Evolutionary conservation across 1,140 invertebrate genomes (phyloP).

Genomic region (Pseudomyrmex cubaensis): DNA sequence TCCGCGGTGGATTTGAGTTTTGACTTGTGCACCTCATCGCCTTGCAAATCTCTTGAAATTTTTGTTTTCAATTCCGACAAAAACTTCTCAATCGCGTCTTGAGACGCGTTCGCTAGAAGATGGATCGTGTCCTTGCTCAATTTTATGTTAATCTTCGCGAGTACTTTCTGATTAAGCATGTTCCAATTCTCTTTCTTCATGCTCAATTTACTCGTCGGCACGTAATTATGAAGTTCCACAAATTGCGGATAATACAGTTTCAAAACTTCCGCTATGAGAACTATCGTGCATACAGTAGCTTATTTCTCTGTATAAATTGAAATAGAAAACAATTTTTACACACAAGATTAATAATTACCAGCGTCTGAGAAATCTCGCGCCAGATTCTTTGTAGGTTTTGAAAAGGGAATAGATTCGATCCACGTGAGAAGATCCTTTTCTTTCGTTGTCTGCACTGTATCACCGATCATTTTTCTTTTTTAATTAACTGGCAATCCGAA

Average conservation of each 20-base stretch:
- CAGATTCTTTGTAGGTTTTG: slow-evolving; percentile 87
- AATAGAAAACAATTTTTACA: neutral
- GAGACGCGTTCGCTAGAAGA: slow-evolving; percentile 86
- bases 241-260: slow-evolving; percentile 88
- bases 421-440: slow-evolving; percentile 84
- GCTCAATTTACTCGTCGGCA: slow-evolving; percentile 86
- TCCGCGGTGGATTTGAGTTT: slow-evolving; percentile 1
- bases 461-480: slow-evolving; percentile 46
- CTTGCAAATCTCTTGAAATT: slow-evolving; percentile 28
- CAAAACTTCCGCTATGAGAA: slow-evolving; percentile 89
- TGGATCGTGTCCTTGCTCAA: slow-evolving; percentile 86
- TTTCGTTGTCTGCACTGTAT: slow-evolving; percentile 5
- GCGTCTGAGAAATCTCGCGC: slow-evolving; percentile 89
- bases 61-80: slow-evolving; percentile 83
- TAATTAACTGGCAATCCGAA: neutral
- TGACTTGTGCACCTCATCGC: neutral
- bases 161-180: slow-evolving; percentile 88
- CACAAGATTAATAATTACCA: slow-evolving; percentile 79
- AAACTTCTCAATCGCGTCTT: slow-evolving; percentile 87
- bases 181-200: slow-evolving; percentile 90
- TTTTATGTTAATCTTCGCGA: slow-evolving; percentile 87
- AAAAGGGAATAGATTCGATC: slow-evolving; percentile 87
- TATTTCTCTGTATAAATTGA: neutral
- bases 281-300: slow-evolving; percentile 69
- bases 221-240: slow-evolving; percentile 90